Base-by-base conservation (phyloP, 2,888 invertebrate genomes). In the Fragum sueziense region DNA sequence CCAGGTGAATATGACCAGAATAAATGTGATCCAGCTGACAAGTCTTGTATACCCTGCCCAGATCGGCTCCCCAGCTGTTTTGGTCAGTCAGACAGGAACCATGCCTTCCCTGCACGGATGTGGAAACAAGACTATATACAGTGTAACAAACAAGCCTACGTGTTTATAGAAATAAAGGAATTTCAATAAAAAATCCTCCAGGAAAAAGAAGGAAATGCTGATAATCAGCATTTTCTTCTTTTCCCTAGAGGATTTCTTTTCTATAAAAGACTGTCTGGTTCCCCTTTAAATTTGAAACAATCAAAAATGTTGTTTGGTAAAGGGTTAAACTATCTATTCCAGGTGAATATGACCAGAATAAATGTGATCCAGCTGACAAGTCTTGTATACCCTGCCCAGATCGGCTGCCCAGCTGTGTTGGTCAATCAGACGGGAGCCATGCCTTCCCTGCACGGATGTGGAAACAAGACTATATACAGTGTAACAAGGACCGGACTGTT, bases 31-130 rank as follows among this genome's bases (percentile, higher is more conserved):
- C 31, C 37, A 11, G 52, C 77, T 11, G 82, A 84, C 31, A 73
- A 80, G 0, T 68, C 59, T 1, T 88, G 87, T 74, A 34, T 75
- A 7, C 81, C 79, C 0, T 88, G 87, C 59, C 69, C 80, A 29
- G 79, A 83, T 17, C 72, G 85, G 41, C 74, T 85, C 3, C 86
- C 86, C n/a, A 80, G 80, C 62, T 87, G 87, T 77, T 72, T 81
- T 7, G 86, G 85, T 7, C 59, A 67, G 29, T 9, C 54, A 3
- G 85, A 86, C 62, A 86, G 87, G 34, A 37, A 79, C 65, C 78
- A 86, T 29, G 67, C 85, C 4, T 84, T 86, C 37, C 85, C 84
- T 6, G 62, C 74, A 1, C 62, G 73, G 29, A 34, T 70, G 52
- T 85, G 85, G 85, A 81, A 75, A 69, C 69, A 77, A 14, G 85